Conservation (phyloP, 2,888 invertebrate species). For the Schizotus pectinicornis region DNA sequence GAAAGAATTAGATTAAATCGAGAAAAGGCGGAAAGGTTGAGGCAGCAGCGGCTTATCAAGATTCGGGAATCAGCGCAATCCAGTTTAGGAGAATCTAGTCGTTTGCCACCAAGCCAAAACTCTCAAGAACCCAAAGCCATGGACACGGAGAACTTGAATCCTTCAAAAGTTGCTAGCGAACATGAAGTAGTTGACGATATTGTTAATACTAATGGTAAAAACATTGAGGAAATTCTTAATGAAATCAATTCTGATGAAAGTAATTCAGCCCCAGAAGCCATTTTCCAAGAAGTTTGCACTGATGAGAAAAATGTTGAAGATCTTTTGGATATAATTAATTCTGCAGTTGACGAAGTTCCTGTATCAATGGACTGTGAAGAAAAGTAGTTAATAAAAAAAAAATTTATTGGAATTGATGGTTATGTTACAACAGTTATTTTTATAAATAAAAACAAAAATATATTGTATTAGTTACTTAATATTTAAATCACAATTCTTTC, state of each 20-base stretch:
- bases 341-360: background rate
- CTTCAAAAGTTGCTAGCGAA: too few relatives aligned
- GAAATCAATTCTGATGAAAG: background rate
- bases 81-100: background rate
- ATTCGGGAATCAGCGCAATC: background rate
- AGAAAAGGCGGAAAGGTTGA: constrained; percentile 56
- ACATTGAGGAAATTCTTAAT: constrained; percentile 11
- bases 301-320: background rate
- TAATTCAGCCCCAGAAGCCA: too few relatives aligned
- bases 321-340: constrained; percentile 11
- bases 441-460: constrained; percentile 17
- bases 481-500: constrained; percentile 43
- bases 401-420: constrained; percentile 26
- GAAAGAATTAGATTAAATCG: constrained; percentile 66
- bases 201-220: too few relatives aligned
- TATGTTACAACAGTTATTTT: constrained; percentile 33
- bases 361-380: background rate
- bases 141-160: too few relatives aligned
- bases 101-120: background rate
- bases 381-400: constrained; percentile 14
- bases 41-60: constrained; percentile 43
- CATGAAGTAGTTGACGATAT: too few relatives aligned
- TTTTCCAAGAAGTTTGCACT: background rate
- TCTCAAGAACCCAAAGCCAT: too few relatives aligned
- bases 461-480: constrained; percentile 37